phyloP scores from a whole-genome alignment of 2,113 vertebrate species.

The Atlantisia rogersi region DNA sequence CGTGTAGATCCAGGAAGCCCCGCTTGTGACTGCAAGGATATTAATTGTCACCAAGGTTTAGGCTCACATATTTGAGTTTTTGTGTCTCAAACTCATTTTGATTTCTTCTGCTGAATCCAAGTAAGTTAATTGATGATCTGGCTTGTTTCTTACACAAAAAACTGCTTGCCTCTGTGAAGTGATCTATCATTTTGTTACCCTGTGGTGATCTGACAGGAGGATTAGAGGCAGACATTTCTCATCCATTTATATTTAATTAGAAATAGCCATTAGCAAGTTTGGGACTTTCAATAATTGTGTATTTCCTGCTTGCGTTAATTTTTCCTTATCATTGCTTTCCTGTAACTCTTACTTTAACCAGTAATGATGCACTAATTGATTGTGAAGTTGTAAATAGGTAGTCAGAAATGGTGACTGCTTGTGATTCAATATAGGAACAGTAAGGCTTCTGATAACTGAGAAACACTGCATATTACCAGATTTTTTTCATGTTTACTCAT shows the following conservation, averaged over 20 bases:
- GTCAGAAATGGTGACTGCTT: not conserved
- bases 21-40: not conserved
- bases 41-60: not conserved
- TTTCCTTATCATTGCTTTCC: slow-evolving; percentile 20
- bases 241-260: slow-evolving; percentile 56
- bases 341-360: slow-evolving; percentile 38
- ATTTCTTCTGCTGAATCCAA: not conserved
- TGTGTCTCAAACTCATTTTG: not conserved
- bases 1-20: not conserved
- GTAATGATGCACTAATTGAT: slow-evolving; percentile 2
- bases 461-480: not conserved
- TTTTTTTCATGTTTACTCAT: not conserved
- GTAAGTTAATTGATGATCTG: not conserved
- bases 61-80: not conserved
- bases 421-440: not conserved
- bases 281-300: not conserved
- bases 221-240: slow-evolving; percentile 29
- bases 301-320: slow-evolving; percentile 8
- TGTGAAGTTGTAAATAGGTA: not conserved
- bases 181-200: slow-evolving; percentile 1
- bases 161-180: not conserved
- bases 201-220: not conserved
- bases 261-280: slow-evolving; percentile 19
- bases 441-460: not conserved
- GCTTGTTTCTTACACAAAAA: not conserved